Conservation (phyloP, 1,140 invertebrate species). For the Ylistrum balloti region DNA sequence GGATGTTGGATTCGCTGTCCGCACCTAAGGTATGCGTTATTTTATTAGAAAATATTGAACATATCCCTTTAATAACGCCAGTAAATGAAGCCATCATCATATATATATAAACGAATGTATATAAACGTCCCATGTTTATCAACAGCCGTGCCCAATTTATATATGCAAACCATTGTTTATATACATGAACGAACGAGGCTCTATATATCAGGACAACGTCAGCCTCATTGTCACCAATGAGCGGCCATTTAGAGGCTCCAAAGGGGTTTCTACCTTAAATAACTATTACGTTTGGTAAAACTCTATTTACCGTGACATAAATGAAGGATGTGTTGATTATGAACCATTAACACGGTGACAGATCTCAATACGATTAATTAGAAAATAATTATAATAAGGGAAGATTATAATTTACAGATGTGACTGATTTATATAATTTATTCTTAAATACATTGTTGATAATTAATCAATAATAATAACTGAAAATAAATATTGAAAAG, state of each 20-base stretch:
- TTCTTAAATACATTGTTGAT: no score
- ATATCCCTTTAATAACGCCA: background rate
- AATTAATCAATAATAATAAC: no score
- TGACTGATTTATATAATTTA: no score
- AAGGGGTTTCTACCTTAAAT: background rate
- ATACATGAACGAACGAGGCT: background rate
- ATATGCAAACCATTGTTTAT: slow-evolving; percentile 36
- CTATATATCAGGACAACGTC: slow-evolving; percentile 24
- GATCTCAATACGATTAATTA: no score
- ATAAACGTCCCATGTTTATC: background rate
- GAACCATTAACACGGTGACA: no score
- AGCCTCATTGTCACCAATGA: slow-evolving; percentile 33
- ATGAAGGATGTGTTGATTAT: no score
- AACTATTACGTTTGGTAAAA: no score
- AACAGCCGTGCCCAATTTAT: slow-evolving; percentile 3
- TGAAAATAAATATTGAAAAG: no score
- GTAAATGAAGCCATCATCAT: background rate
- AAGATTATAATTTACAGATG: no score
- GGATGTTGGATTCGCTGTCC: background rate
- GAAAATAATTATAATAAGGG: no score
- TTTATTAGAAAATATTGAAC: background rate
- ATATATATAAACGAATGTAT: slow-evolving; percentile 2
- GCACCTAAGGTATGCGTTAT: slow-evolving; percentile 6
- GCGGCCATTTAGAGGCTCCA: background rate
- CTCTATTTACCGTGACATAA: no score